These are phyloP conservation scores for Acrocyrtus sp. DNA, from an alignment of 2,888 invertebrate species.

Conservation along the genomic window DNA sequence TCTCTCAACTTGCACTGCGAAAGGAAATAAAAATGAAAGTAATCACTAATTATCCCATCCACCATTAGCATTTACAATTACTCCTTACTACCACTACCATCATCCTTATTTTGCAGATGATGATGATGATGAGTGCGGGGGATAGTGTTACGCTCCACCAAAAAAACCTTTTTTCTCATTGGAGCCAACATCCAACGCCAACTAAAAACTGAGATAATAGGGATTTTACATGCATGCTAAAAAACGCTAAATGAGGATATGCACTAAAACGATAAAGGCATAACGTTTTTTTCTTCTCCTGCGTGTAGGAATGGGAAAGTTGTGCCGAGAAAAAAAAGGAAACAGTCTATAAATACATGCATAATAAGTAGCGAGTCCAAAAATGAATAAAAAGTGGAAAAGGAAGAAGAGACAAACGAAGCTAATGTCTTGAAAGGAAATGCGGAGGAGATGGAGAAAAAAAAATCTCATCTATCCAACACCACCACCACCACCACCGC, in stretches of 20 bases:
- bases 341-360: conserved; percentile 14
- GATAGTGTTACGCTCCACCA: too few relatives aligned
- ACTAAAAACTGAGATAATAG: too few relatives aligned
- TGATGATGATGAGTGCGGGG: too few relatives aligned
- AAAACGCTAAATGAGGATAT: conserved; percentile 15
- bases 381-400: not conserved
- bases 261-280: too few relatives aligned
- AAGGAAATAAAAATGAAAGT: conserved; percentile 41
- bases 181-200: too few relatives aligned
- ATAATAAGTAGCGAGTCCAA: not conserved
- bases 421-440: conserved; percentile 51
- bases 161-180: too few relatives aligned
- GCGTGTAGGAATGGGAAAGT: conserved; percentile 5
- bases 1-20: not conserved
- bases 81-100: conserved; percentile 15
- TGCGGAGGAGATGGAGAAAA: conserved; percentile 11
- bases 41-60: conserved; percentile 58
- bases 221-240: conserved; percentile 30
- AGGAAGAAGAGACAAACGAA: conserved; percentile 54
- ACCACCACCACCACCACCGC: conserved; percentile 21
- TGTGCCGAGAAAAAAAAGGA: conserved; percentile 2
- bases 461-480: conserved; percentile 46
- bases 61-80: conserved; percentile 35
- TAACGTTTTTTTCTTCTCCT: conserved; percentile 9
- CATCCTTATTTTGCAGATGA: not conserved